A percentile compares a stretch with the other conserved stretches of the same genome.
Conservation (phyloP, 2,888 invertebrate genomes). For the Odontocolon sp. region DNA sequence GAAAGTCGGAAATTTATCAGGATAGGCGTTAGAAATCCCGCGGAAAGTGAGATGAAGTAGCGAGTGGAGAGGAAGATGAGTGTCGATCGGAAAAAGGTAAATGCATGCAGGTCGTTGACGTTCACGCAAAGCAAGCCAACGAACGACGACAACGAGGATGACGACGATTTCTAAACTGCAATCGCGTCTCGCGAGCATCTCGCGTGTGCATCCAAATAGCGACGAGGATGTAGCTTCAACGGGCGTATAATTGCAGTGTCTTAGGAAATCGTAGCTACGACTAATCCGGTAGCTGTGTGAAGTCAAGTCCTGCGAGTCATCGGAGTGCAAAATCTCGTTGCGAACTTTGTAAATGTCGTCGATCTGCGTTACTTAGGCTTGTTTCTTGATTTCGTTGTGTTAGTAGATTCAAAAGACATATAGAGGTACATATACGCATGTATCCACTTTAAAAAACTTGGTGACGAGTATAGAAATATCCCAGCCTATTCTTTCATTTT, state of each 20-base stretch:
- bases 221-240: constrained; percentile 43
- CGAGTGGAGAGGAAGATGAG: background rate
- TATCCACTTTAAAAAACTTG: too few relatives aligned
- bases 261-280: too few relatives aligned
- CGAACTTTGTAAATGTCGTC: too few relatives aligned
- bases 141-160: constrained; percentile 39
- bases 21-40: background rate
- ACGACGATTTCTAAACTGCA: constrained; percentile 60
- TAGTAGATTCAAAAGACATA: too few relatives aligned
- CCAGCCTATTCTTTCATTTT: too few relatives aligned
- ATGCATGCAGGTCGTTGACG: constrained; percentile 48
- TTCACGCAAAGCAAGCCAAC: constrained; percentile 38
- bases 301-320: background rate
- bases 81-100: background rate
- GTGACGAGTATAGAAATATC: too few relatives aligned
- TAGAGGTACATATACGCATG: too few relatives aligned
- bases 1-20: background rate
- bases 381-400: too few relatives aligned
- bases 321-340: constrained; percentile 14
- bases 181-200: constrained; percentile 40
- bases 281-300: background rate
- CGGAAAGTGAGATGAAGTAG: constrained; percentile 25
- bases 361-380: too few relatives aligned
- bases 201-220: constrained; percentile 43
- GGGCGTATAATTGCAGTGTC: constrained; percentile 41